Conservation (phyloP, 2,888 invertebrate genomes). For the Operophtera brumata region DNA sequence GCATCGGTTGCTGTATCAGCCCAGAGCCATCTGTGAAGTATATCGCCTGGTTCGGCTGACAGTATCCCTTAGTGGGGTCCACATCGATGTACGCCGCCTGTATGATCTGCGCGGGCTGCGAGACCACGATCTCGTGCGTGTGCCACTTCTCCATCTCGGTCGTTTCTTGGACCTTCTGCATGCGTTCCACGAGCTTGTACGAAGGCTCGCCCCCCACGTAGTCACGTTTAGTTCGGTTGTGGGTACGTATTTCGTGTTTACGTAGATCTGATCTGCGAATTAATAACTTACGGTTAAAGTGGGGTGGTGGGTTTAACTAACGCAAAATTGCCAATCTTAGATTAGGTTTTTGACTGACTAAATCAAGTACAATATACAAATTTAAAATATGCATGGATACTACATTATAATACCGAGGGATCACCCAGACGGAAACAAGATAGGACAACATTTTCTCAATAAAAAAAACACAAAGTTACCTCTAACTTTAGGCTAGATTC, state of each 20-base stretch:
- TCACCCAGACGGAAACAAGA: too few relatives aligned
- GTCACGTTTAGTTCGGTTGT: constrained; percentile 71
- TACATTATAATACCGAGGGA: too few relatives aligned
- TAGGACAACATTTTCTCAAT: too few relatives aligned
- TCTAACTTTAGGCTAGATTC: too few relatives aligned
- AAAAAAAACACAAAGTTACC: too few relatives aligned
- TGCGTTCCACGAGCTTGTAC: constrained; percentile 68
- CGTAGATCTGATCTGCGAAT: constrained; percentile 64
- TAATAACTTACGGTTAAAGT: too few relatives aligned
- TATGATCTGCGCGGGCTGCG: constrained; percentile 42
- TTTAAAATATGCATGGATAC: too few relatives aligned
- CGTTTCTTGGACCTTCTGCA: constrained; percentile 58
- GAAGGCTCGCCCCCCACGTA: constrained; percentile 73
- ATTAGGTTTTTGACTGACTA: too few relatives aligned
- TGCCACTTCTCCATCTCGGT: constrained; percentile 45
- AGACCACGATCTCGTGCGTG: constrained; percentile 30
- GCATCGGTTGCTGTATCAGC: constrained; percentile 52
- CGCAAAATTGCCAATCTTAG: too few relatives aligned
- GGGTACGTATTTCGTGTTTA: constrained; percentile 72
- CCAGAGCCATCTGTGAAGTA: constrained; percentile 64
- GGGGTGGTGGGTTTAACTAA: too few relatives aligned
- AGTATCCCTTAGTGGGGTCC: constrained; percentile 57
- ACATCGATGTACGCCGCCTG: constrained; percentile 60
- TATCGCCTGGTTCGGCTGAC: constrained; percentile 49
- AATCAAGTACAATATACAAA: too few relatives aligned